Evolutionary conservation across 2,888 invertebrate species (phyloP).

Genomic region (Meta bourneti): DNA sequence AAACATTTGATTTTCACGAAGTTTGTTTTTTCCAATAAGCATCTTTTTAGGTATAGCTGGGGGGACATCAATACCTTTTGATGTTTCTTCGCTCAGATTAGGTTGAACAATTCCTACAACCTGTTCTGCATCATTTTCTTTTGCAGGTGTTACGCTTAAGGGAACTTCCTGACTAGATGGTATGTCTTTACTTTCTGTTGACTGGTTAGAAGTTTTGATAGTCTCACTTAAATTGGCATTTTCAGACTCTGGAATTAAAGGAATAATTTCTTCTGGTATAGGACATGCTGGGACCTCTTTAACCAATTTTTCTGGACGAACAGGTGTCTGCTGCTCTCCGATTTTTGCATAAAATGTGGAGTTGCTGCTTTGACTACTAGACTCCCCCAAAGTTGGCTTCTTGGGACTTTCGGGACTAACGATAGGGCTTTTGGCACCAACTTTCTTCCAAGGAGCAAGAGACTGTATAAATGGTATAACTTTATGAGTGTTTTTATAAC

Average conservation of each 20-base stretch:
- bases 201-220: neutral
- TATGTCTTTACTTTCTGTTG: neutral
- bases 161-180: neutral
- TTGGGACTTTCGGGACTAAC: constrained; percentile 62
- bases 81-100: neutral
- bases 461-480: constrained; percentile 56
- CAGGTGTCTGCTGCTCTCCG: neutral
- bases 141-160: neutral
- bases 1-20: constrained; percentile 28
- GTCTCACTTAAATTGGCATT: neutral
- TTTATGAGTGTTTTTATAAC: neutral
- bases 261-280: constrained; percentile 71
- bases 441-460: constrained; percentile 60
- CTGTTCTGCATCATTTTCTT: neutral
- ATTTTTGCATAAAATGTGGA: constrained; percentile 61
- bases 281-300: constrained; percentile 35
- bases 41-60: constrained; percentile 72
- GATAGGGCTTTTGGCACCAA: constrained; percentile 42
- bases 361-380: neutral
- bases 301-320: neutral
- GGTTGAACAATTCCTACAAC: neutral
- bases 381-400: neutral
- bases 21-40: constrained; percentile 61
- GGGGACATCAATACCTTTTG: constrained; percentile 26
- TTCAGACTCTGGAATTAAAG: neutral